These are phyloP conservation scores for Morelia viridis DNA, from an alignment of 2,797 vertebrate species.

Conservation along the genomic window DNA sequence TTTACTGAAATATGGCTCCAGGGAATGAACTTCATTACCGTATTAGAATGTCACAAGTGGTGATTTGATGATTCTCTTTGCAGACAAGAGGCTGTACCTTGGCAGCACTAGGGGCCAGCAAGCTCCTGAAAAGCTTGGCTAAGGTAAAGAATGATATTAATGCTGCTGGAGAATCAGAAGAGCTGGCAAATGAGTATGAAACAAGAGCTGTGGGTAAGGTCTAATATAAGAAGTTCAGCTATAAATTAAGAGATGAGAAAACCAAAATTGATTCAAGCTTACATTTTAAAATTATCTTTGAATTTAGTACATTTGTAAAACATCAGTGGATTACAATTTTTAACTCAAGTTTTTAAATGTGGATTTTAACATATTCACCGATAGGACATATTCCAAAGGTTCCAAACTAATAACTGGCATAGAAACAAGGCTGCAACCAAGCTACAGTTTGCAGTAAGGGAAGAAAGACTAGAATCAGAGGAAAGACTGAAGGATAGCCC, in stretches of 20 bases:
- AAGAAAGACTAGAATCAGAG: background rate
- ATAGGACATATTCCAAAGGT: background rate
- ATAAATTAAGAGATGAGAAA: background rate
- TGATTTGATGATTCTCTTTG: slow-evolving; percentile 14
- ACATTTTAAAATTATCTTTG: background rate
- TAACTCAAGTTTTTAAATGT: background rate
- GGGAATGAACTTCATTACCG: background rate
- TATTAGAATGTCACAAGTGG: background rate
- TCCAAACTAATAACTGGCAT: background rate
- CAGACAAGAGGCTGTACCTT: slow-evolving; percentile 79
- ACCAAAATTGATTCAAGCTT: background rate
- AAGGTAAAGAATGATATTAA: slow-evolving; percentile 82
- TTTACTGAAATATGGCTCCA: background rate
- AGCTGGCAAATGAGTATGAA: slow-evolving; percentile 79
- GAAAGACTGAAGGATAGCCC: background rate
- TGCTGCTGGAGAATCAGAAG: slow-evolving; percentile 78
- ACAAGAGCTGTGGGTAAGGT: slow-evolving; percentile 77
- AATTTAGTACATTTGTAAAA: background rate
- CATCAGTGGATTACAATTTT: background rate
- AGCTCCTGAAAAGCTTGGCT: slow-evolving; percentile 79
- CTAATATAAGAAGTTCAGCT: background rate
- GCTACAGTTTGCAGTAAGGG: background rate
- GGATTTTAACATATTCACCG: background rate
- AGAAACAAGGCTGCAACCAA: too few relatives aligned
- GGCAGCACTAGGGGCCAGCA: slow-evolving; percentile 79